Evolutionary conservation across 2,113 vertebrate genomes (phyloP).

Genomic region (Apus apus): DNA sequence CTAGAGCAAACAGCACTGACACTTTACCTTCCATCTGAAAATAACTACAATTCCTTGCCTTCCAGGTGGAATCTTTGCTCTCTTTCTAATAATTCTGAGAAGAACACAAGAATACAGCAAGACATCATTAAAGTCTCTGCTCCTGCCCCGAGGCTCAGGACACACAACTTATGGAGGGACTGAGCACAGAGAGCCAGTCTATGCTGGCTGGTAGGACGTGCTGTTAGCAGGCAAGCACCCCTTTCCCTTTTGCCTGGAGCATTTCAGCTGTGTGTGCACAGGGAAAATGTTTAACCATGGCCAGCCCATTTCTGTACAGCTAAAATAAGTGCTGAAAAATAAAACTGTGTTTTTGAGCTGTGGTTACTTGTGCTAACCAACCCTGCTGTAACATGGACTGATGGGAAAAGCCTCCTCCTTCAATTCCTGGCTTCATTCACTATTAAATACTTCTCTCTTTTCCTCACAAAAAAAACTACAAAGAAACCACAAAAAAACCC

Average conservation of each 20-base stretch:
- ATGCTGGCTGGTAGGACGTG: conserved; percentile 82
- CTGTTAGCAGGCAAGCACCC: not conserved
- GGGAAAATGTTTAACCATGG: not conserved
- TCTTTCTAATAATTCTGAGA: conserved; percentile 77
- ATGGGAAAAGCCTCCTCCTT: not conserved
- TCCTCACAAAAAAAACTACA: not conserved
- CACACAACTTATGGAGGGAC: conserved; percentile 75
- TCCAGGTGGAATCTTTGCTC: conserved; percentile 77
- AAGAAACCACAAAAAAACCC: too few species aligned
- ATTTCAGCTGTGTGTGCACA: fast-evolving
- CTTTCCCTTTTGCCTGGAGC: not conserved
- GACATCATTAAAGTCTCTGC: conserved; percentile 69
- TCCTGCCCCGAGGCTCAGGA: conserved; percentile 74
- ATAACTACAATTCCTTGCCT: not conserved
- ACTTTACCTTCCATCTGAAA: not conserved
- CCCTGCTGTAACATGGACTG: not conserved
- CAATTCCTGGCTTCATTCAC: not conserved
- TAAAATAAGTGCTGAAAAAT: not conserved
- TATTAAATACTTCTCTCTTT: not conserved
- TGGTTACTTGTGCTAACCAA: not conserved
- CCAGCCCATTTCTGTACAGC: not conserved
- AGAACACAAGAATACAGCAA: conserved; percentile 57
- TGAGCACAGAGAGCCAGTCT: conserved; percentile 83
- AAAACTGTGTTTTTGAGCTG: not conserved
- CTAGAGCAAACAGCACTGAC: not conserved